Evolutionary conservation across 2,888 invertebrate species (phyloP), one percentile per base, ranked within the genome.

Genomic region (Lomographa bimaculata): DNA sequence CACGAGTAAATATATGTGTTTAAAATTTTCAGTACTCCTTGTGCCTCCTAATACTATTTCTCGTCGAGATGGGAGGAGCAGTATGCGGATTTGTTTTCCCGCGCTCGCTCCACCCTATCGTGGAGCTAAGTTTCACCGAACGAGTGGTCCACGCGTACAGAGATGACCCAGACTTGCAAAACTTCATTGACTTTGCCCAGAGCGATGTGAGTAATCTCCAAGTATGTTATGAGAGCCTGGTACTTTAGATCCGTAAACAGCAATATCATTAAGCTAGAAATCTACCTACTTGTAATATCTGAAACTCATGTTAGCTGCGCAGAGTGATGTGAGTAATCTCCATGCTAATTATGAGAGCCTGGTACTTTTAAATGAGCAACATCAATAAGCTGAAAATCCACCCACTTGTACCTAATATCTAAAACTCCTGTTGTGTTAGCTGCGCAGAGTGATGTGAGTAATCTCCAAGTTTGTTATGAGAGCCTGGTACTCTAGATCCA

Each of bases 21-120:
- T n/a, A n/a, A n/a, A n/a, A 4, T 37, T 44, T 91, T 24, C 91
- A 96, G 97, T 98, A 98, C 77, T 97, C 97, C 0, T 90, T 97
- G 51, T 96, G 96, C 69, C 91, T 98, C 50, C 86, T 97, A 26
- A 91, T 97, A 48, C 94, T 98, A 59, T 98, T 98, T 72, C 90
- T 98, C 26, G 91, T 97, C 69, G 97, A 98, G 89, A 96, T 98
- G 94, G 95, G 94, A 0, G 93, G 97, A 29, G 97, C 97, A 0
- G 95, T 97, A 11, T 93, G 97, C 71, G 97, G 97, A 5, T 98
- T 98, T 83, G 96, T 98, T 21, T 98, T 97, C 76, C 97, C 97
- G 2, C 95, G 96, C 55, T 94, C 96, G 8, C 93, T 97, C 80
- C 95, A 96, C 70, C 93, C 95, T 0, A 89, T 96, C 25, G 77